These are phyloP conservation scores for Punctoribates punctum DNA, from an alignment of 2,888 invertebrate genomes.

Conservation along the genomic window DNA sequence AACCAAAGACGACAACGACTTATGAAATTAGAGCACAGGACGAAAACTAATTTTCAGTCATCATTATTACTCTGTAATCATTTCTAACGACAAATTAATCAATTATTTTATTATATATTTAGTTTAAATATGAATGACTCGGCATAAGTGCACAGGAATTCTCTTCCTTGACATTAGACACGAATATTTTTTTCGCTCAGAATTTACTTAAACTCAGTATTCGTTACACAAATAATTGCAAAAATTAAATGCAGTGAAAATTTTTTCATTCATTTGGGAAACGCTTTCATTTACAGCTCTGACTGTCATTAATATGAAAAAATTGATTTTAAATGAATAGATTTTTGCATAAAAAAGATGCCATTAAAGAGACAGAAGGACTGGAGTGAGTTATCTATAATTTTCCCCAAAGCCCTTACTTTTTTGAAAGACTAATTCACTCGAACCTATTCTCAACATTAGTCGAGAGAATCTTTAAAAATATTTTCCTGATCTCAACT, in stretches of 20 bases:
- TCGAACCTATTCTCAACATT: neutral
- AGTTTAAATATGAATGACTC: neutral
- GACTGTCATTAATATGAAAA: constrained; percentile 3
- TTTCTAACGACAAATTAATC: constrained; percentile 18
- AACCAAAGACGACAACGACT: neutral
- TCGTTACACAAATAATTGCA: constrained; percentile 18
- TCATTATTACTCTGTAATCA: neutral
- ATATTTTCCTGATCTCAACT: too few relatives aligned
- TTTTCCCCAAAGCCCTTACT: neutral
- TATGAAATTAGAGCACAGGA: neutral
- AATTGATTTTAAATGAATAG: too few relatives aligned
- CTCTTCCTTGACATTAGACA: constrained; percentile 19
- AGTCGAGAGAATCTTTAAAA: too few relatives aligned
- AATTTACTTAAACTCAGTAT: neutral
- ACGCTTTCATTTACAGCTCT: neutral
- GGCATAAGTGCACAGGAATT: neutral
- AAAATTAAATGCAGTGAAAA: neutral
- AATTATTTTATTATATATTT: constrained; percentile 21
- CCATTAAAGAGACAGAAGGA: too few relatives aligned
- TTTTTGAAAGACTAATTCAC: neutral
- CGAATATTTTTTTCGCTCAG: neutral
- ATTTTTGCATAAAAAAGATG: neutral
- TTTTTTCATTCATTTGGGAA: neutral
- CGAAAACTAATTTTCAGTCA: neutral
- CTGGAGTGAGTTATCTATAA: neutral